phyloP scores from a whole-genome alignment of 2,113 vertebrate genomes.

The Poecilia latipinna region DNA sequence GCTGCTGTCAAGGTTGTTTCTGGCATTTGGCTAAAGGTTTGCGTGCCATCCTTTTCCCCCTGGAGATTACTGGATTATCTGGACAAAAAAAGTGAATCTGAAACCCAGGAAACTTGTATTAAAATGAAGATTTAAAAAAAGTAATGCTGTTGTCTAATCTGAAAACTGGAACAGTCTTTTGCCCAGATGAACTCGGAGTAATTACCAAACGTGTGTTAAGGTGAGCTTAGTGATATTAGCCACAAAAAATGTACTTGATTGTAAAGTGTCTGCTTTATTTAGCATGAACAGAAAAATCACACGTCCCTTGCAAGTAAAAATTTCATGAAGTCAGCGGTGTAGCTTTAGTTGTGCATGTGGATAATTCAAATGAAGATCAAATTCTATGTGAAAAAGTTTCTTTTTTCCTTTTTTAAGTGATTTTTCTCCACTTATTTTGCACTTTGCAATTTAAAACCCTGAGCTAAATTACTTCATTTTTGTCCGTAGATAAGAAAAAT shows the following conservation, averaged over 20 bases:
- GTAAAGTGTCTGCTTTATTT: background rate
- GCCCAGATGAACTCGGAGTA: slow-evolving; percentile 19
- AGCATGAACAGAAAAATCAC: background rate
- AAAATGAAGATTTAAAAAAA: background rate
- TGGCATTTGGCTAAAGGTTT: slow-evolving; percentile 93
- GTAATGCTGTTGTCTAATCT: slow-evolving; percentile 11
- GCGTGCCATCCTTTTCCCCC: slow-evolving; percentile 76
- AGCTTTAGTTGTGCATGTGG: background rate
- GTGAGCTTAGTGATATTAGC: background rate
- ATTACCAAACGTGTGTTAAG: background rate
- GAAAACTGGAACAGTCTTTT: slow-evolving; percentile 33
- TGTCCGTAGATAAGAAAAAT: too few species aligned
- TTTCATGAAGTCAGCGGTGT: background rate
- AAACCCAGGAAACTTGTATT: slow-evolving; percentile 12
- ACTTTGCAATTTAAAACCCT: too few species aligned
- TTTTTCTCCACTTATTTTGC: too few species aligned
- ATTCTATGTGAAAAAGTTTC: background rate
- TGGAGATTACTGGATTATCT: slow-evolving; percentile 19
- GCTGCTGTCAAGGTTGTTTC: slow-evolving; percentile 99
- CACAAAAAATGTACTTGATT: too few species aligned
- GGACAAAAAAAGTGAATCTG: background rate
- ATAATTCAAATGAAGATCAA: background rate
- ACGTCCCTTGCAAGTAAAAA: background rate
- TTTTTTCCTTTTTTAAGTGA: too few species aligned
- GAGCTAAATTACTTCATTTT: too few species aligned